These are phyloP conservation scores for Acrobasis consociella DNA, from an alignment of 2,888 invertebrate genomes.

Conservation along the genomic window DNA sequence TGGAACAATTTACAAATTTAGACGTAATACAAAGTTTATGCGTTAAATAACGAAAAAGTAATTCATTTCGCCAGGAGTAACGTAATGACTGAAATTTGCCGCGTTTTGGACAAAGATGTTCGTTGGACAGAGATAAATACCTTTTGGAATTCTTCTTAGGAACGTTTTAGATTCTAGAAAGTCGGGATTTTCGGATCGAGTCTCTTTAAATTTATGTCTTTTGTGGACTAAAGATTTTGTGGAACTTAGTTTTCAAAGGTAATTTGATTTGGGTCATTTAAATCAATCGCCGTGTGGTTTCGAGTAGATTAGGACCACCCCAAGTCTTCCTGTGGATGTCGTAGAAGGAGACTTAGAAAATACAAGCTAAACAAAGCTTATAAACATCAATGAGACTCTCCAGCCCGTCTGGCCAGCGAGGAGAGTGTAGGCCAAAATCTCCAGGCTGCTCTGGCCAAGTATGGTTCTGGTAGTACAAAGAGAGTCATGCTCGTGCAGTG, in stretches of 20 bases:
- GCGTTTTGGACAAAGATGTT: slow-evolving; percentile 10
- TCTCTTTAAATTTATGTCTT: neutral
- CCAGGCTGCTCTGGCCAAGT: no score
- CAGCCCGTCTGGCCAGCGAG: no score
- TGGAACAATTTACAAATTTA: slow-evolving; percentile 2
- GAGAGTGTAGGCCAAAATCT: no score
- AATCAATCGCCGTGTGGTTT: no score
- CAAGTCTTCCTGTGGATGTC: no score
- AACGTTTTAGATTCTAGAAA: neutral
- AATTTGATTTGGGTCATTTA: neutral
- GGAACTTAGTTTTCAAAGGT: neutral
- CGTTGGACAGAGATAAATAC: slow-evolving; percentile 5
- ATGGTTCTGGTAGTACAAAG: no score
- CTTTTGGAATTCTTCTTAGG: neutral
- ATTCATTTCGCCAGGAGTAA: slow-evolving; percentile 5
- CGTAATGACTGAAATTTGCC: slow-evolving; percentile 6
- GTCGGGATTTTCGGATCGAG: neutral
- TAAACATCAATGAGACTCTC: no score
- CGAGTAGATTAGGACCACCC: no score
- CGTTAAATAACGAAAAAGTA: neutral
- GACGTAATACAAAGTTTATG: slow-evolving; percentile 10
- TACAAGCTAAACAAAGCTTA: no score
- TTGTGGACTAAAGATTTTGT: neutral
- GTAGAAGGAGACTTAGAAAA: no score
- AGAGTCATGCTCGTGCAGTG: no score